These are phyloP conservation scores for Diorhabda sublineata DNA, from an alignment of 1,140 invertebrate species.

Conservation along the genomic window DNA sequence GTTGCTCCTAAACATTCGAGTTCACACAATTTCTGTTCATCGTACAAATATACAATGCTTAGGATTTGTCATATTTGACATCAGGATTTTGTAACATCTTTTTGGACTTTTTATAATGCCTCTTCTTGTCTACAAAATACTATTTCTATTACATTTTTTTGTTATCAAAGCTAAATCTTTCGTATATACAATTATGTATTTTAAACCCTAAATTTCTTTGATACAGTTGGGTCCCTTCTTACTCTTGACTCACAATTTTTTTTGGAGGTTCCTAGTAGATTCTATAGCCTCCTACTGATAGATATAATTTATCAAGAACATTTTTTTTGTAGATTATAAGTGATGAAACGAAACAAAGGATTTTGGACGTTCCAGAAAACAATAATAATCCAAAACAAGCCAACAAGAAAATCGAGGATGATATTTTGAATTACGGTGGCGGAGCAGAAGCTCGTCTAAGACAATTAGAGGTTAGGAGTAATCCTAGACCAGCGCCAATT, in stretches of 20 bases:
- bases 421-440: constrained; percentile 46
- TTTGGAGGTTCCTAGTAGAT: too few relatives aligned
- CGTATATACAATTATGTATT: too few relatives aligned
- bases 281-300: too few relatives aligned
- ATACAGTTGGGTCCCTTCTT: too few relatives aligned
- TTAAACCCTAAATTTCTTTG: too few relatives aligned
- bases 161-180: too few relatives aligned
- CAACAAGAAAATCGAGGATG: constrained; percentile 6
- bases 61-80: constrained; percentile 74
- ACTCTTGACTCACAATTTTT: too few relatives aligned
- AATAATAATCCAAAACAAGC: constrained; percentile 6
- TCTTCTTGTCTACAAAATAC: constrained; percentile 31
- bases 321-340: constrained; percentile 15
- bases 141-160: too few relatives aligned
- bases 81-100: constrained; percentile 72
- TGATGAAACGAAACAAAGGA: constrained; percentile 23
- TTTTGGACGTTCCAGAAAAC: constrained; percentile 18
- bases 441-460: constrained; percentile 57
- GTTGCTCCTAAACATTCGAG: constrained; percentile 38
- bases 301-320: too few relatives aligned
- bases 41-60: constrained; percentile 82
- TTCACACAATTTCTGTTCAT: constrained; percentile 81
- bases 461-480: constrained; percentile 44
- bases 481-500: constrained; percentile 46
- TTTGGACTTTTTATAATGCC: constrained; percentile 52